Evolutionary conservation across 2,888 invertebrate species (phyloP).

Genomic region (Chrysomela aeneicollis): DNA sequence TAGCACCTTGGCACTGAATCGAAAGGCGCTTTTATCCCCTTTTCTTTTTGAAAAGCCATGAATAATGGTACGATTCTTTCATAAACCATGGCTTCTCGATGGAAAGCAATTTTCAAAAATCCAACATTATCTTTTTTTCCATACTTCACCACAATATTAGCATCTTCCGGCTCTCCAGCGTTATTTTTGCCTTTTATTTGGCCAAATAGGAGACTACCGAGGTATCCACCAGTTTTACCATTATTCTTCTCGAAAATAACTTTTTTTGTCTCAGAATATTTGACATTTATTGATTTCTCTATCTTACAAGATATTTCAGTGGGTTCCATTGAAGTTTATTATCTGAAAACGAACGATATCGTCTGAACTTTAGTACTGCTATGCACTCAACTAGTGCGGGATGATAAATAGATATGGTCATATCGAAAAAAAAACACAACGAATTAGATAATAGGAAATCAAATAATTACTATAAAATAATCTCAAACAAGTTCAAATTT

Average conservation of each 20-base stretch:
- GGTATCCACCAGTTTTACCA: conserved; percentile 8
- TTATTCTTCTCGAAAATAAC: conserved; percentile 1
- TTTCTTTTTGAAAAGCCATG: conserved; percentile 30
- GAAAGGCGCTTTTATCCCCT: conserved; percentile 24
- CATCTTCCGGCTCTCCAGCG: background rate
- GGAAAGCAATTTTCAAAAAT: conserved; percentile 19
- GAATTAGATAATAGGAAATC: too few relatives aligned
- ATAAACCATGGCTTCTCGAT: conserved; percentile 22
- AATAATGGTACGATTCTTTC: conserved; percentile 29
- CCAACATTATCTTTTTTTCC: conserved; percentile 9
- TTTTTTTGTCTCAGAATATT: background rate
- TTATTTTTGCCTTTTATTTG: background rate
- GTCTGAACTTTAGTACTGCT: background rate
- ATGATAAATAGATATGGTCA: too few relatives aligned
- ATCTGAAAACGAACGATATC: background rate
- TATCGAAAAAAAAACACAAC: too few relatives aligned
- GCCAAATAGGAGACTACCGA: conserved; percentile 1
- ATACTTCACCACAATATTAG: conserved; percentile 8
- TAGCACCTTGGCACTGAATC: conserved; percentile 10
- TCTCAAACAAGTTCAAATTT: too few relatives aligned
- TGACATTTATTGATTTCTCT: background rate
- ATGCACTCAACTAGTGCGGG: background rate
- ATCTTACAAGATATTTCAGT: background rate
- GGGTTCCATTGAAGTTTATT: background rate
- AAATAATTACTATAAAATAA: too few relatives aligned